phyloP scores from a whole-genome alignment of 2,113 vertebrate genomes.

The Protobothrops mucrosquamatus region DNA sequence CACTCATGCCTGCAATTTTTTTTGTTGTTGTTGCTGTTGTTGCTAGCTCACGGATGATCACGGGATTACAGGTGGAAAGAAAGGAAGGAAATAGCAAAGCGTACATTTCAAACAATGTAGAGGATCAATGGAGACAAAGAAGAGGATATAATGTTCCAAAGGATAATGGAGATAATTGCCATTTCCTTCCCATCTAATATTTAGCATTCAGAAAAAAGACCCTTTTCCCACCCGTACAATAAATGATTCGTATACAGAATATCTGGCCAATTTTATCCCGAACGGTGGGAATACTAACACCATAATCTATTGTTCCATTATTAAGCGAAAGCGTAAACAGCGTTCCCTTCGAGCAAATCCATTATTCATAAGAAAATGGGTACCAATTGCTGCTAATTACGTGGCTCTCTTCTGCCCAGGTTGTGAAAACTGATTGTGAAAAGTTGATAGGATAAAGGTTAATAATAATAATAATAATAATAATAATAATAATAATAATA shows the following conservation, averaged over 20 bases:
- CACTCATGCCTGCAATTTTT: neutral
- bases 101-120: conserved; percentile 7
- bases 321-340: neutral
- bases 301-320: neutral
- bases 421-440: neutral
- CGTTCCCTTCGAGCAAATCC: neutral
- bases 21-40: neutral
- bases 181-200: conserved; percentile 10
- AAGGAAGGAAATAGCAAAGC: conserved; percentile 11
- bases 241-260: neutral
- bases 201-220: neutral
- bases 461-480: no score
- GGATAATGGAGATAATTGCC: neutral
- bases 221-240: neutral
- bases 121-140: conserved; percentile 5
- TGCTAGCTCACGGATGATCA: neutral
- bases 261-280: neutral
- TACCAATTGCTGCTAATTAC: neutral
- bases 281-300: neutral
- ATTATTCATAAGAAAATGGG: neutral
- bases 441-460: neutral
- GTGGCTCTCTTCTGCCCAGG: neutral
- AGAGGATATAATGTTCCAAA: neutral
- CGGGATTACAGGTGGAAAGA: neutral
- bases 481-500: no score